Evolutionary conservation across 2,113 vertebrate species (phyloP).

Genomic region (Semnornis frantzii): DNA sequence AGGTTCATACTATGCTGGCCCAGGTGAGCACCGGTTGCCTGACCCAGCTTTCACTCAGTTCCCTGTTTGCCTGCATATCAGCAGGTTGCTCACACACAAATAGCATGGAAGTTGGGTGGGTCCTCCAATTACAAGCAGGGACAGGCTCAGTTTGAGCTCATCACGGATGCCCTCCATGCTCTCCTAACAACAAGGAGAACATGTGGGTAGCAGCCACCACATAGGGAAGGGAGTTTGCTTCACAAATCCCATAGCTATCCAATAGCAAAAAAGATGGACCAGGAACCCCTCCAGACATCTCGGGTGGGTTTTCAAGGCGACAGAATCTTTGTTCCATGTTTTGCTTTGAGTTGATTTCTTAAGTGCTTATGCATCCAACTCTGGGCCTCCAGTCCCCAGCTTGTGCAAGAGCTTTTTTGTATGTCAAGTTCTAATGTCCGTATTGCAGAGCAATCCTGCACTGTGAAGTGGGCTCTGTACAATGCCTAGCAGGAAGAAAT

Average conservation of each 20-base stretch:
- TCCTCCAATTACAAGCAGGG: not conserved
- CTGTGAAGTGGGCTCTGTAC: constrained; percentile 36
- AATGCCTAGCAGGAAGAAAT: constrained; percentile 70
- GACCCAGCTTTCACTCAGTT: not conserved
- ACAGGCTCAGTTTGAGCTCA: not conserved
- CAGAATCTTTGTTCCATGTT: constrained; percentile 69
- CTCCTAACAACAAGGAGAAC: not conserved
- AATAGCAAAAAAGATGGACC: constrained; percentile 33
- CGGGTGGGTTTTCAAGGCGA: constrained; percentile 66
- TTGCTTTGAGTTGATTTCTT: constrained; percentile 30
- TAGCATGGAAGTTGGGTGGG: not conserved
- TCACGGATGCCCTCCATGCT: not conserved
- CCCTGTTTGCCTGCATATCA: not conserved
- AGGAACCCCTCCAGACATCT: constrained; percentile 49
- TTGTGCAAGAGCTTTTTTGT: constrained; percentile 64
- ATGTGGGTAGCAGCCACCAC: not conserved
- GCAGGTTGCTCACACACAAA: not conserved
- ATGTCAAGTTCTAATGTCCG: constrained; percentile 62
- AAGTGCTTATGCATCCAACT: constrained; percentile 45
- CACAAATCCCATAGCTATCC: constrained; percentile 3
- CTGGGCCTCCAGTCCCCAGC: constrained; percentile 47
- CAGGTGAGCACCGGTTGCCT: not conserved
- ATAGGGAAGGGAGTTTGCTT: not conserved
- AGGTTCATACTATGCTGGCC: not conserved
- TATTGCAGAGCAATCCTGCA: constrained; percentile 59